phyloP scores from a whole-genome alignment of 2,888 invertebrate species.

The Aporophyla nigra region DNA sequence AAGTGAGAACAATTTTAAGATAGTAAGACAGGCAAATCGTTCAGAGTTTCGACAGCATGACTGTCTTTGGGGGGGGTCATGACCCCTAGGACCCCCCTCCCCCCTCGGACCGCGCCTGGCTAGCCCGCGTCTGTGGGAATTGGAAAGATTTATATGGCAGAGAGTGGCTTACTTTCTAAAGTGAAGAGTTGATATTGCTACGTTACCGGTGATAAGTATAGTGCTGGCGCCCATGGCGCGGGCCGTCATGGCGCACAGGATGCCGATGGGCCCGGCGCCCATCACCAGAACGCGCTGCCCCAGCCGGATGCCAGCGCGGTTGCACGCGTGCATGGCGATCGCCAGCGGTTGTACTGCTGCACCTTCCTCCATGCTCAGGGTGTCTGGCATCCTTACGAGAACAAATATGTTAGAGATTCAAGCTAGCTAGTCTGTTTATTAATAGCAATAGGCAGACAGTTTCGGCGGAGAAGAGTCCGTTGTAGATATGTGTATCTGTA shows the following conservation, averaged over 20 bases:
- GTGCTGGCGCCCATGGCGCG: constrained; percentile 96
- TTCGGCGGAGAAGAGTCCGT: not conserved
- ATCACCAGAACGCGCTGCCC: constrained; percentile 93
- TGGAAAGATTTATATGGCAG: too few relatives aligned
- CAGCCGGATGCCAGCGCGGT: constrained; percentile 94
- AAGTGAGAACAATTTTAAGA: too few relatives aligned
- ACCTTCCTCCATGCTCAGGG: constrained; percentile 97
- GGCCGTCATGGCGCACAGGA: constrained; percentile 95
- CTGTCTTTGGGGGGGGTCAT: too few relatives aligned
- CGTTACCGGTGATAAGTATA: constrained; percentile 94
- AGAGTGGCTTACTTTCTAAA: too few relatives aligned
- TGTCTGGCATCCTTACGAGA: constrained; percentile 92
- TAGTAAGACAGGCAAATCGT: too few relatives aligned
- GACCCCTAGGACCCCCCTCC: too few relatives aligned
- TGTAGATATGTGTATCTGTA: not conserved
- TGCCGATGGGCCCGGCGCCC: constrained; percentile 97
- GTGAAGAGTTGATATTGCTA: not conserved
- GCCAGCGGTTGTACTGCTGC: constrained; percentile 98
- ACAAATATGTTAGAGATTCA: not conserved
- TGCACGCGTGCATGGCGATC: constrained; percentile 98
- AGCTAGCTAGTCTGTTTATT: not conserved
- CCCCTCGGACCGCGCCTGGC: too few relatives aligned
- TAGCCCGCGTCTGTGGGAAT: too few relatives aligned
- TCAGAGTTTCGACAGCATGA: too few relatives aligned
- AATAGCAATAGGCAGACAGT: not conserved